Evolutionary conservation across 2,888 invertebrate genomes (phyloP).

Genomic region (Incurvaria masculella): DNA sequence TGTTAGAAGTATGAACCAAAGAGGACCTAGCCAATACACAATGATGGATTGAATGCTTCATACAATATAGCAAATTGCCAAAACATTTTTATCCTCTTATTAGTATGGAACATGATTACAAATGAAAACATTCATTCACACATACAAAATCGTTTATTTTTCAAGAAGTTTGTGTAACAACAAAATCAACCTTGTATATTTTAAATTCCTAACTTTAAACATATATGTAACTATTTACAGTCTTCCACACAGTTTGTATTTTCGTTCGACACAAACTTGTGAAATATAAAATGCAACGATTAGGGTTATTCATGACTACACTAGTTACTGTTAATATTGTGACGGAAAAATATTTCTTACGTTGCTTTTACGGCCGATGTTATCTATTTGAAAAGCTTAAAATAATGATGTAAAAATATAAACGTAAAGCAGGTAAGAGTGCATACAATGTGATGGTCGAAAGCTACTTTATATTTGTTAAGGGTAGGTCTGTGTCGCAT

Average conservation of each 20-base stretch:
- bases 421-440: not conserved
- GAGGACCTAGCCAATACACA: too few species aligned
- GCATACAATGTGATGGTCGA: not conserved
- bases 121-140: constrained; percentile 41
- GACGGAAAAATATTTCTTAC: constrained; percentile 26
- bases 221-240: constrained; percentile 54
- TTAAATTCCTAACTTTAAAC: constrained; percentile 51
- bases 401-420: constrained; percentile 1
- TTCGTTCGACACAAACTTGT: constrained; percentile 47
- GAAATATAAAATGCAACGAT: constrained; percentile 47
- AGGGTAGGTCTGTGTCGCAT: not conserved
- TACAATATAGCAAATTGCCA: too few species aligned
- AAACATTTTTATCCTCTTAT: too few species aligned
- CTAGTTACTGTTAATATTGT: constrained; percentile 34
- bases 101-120: not conserved
- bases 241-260: constrained; percentile 48
- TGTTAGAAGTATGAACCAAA: too few species aligned
- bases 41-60: too few species aligned
- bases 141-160: constrained; percentile 57
- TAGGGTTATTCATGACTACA: constrained; percentile 47
- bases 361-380: not conserved
- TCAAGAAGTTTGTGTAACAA: constrained; percentile 56
- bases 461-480: not conserved
- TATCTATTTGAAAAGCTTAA: not conserved
- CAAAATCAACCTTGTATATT: constrained; percentile 54